A percentile compares a stretch with the other conserved stretches of the same genome.
These are phyloP conservation scores for Adelges cooleyi DNA, from an alignment of 1,140 invertebrate species.

Conservation along the genomic window DNA sequence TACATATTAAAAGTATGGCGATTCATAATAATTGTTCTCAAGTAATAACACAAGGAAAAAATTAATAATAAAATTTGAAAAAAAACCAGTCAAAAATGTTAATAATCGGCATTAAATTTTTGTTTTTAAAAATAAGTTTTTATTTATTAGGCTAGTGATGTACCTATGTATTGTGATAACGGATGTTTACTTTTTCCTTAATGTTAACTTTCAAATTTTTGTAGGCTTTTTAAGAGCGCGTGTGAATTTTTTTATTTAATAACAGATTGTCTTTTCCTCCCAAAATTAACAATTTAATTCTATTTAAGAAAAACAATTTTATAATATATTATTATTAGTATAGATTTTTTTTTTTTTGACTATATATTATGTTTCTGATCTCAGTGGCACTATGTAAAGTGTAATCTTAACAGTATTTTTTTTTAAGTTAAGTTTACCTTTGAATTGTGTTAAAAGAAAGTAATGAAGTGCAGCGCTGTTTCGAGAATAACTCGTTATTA, in stretches of 20 bases:
- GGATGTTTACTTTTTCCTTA: conserved; percentile 19
- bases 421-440: conserved; percentile 27
- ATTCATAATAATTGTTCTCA: too few relatives aligned
- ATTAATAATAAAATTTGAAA: neutral
- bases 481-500: neutral
- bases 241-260: conserved; percentile 22
- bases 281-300: conserved; percentile 6
- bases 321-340: conserved; percentile 3
- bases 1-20: too few relatives aligned
- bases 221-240: neutral
- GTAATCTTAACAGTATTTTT: conserved; percentile 28
- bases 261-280: neutral
- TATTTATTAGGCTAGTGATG: conserved; percentile 25
- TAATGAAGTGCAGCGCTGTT: neutral
- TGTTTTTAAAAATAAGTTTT: neutral
- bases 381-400: conserved; percentile 22
- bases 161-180: conserved; percentile 28
- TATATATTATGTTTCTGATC: conserved; percentile 18
- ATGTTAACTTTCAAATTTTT: conserved; percentile 22
- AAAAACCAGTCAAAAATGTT: conserved; percentile 11
- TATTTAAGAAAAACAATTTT: neutral
- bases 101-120: conserved; percentile 12
- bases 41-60: too few relatives aligned
- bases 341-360: neutral
- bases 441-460: conserved; percentile 20